A percentile compares a stretch with the other conserved stretches of the same genome.
Evolutionary conservation across 2,113 vertebrate species (phyloP).

Genomic region (Crotalus tigris): DNA sequence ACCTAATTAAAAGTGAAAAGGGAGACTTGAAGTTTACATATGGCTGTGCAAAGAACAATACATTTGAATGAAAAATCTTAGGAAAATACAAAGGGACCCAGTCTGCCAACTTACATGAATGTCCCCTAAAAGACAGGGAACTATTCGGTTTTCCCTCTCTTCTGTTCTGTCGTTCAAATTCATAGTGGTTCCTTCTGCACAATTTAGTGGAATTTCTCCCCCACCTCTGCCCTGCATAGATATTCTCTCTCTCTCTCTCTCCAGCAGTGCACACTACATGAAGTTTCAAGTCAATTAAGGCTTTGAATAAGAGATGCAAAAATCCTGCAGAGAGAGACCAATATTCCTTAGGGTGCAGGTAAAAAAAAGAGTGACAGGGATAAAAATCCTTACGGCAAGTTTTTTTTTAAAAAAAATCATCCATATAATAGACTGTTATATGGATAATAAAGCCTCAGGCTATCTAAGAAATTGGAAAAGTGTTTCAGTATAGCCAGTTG

Average conservation of each 20-base stretch:
- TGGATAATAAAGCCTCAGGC: background rate
- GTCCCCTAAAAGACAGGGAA: background rate
- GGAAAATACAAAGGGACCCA: background rate
- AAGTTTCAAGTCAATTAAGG: background rate
- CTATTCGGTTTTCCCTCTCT: background rate
- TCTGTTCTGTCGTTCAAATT: background rate
- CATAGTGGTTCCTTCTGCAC: background rate
- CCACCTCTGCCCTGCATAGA: background rate
- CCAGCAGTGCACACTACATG: background rate
- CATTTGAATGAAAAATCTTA: constrained; percentile 5
- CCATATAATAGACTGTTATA: background rate
- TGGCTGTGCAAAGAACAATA: constrained; percentile 18
- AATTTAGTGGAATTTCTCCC: background rate
- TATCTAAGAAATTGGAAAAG: constrained; percentile 5
- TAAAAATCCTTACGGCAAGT: background rate
- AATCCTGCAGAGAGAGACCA: background rate
- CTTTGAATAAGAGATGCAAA: background rate
- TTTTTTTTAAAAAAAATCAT: background rate
- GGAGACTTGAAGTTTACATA: constrained; percentile 12
- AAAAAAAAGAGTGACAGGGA: background rate
- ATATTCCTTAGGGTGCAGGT: background rate
- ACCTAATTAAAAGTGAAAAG: constrained; percentile 11
- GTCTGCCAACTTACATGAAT: background rate
- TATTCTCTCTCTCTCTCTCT: too few relatives aligned
- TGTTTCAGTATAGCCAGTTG: background rate